Percentiles rank a stretch among this genome's conserved stretches.
Conservation (phyloP, 2,113 vertebrate species). For the Isurus oxyrinchus region DNA sequence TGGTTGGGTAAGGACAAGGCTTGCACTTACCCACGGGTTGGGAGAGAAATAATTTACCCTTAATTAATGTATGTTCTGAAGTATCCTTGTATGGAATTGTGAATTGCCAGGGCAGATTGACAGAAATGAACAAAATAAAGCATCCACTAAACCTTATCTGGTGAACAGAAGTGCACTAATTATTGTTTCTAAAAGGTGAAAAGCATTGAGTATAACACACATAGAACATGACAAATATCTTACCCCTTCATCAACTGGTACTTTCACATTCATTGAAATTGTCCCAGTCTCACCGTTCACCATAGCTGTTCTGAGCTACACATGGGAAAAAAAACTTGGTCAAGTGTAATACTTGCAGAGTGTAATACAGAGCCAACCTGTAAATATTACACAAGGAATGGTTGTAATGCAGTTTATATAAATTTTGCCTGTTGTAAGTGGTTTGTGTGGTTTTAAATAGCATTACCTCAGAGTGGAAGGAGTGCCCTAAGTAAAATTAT, state of each 20-base stretch:
- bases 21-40: background rate
- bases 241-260: slow-evolving; percentile 86
- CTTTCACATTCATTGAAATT: slow-evolving; percentile 77
- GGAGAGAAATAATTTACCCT: background rate
- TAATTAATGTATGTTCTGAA: background rate
- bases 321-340: background rate
- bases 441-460: background rate
- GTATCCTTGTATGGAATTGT: background rate
- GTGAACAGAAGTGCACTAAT: background rate
- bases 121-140: background rate
- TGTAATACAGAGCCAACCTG: background rate
- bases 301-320: slow-evolving; percentile 86
- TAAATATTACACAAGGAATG: background rate
- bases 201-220: background rate
- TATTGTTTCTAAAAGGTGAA: background rate
- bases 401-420: background rate
- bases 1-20: background rate
- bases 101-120: background rate
- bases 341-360: background rate
- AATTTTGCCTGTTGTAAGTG: background rate
- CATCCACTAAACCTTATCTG: background rate
- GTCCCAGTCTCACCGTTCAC: slow-evolving; percentile 84
- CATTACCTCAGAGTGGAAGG: background rate
- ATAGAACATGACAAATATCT: slow-evolving; percentile 47
- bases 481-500: background rate